phyloP scores from a whole-genome alignment of 2,888 invertebrate genomes.

The Caenorhabditis sp. region DNA sequence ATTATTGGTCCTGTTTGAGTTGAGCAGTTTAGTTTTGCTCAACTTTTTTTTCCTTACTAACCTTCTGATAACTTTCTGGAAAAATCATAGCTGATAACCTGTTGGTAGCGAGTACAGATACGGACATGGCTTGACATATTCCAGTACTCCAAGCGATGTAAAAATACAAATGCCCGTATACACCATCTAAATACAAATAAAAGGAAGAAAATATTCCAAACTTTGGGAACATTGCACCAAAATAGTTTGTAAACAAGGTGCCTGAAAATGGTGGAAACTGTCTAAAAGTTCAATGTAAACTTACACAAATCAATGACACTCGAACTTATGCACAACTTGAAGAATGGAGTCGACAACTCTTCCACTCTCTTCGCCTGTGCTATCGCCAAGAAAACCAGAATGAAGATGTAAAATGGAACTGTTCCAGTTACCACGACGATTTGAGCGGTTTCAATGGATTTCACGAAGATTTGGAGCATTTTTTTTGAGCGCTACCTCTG shows the following conservation, averaged over 20 bases:
- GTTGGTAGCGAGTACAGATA: slow-evolving; percentile 51
- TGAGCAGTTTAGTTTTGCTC: too few relatives aligned
- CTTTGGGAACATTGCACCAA: slow-evolving; percentile 58
- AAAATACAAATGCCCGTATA: slow-evolving; percentile 46
- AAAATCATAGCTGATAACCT: slow-evolving; percentile 54
- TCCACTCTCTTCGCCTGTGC: slow-evolving; percentile 9
- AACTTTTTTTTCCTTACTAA: too few relatives aligned
- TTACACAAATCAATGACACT: slow-evolving; percentile 45
- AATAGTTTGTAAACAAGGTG: slow-evolving; percentile 54
- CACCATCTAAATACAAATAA: slow-evolving; percentile 24
- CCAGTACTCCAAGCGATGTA: slow-evolving; percentile 59
- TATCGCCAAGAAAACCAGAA: slow-evolving; percentile 27
- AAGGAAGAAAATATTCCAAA: slow-evolving; percentile 20
- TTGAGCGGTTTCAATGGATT: slow-evolving; percentile 12
- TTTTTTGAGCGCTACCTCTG: not conserved
- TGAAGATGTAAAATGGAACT: slow-evolving; percentile 38
- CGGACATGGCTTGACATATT: slow-evolving; percentile 58
- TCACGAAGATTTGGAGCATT: slow-evolving; percentile 3
- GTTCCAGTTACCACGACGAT: slow-evolving; percentile 17
- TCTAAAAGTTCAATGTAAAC: too few relatives aligned
- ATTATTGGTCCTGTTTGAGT: too few relatives aligned
- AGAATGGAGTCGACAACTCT: slow-evolving; percentile 38
- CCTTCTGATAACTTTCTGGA: slow-evolving; percentile 35
- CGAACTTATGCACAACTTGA: slow-evolving; percentile 44
- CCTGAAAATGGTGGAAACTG: too few relatives aligned